Evolutionary conservation across 2,113 vertebrate species (phyloP).

Genomic region (human): GRCh38 chr5:123621001-123621500

Average conservation of each 20-base stretch:
- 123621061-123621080: neutral
- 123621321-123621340: neutral
- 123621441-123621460: neutral
- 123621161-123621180: neutral
- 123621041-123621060: neutral
- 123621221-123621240: neutral
- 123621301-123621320: neutral
- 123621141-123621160: neutral
- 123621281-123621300: neutral
- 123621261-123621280: neutral
- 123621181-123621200: neutral
- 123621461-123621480: neutral
- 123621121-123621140: neutral
- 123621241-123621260: neutral
- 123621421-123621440: neutral
- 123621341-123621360: neutral
- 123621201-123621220: neutral
- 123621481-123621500: neutral
- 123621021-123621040: neutral
- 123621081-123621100: neutral
- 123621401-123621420: no score
- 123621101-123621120: neutral
- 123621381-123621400: no score
- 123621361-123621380: neutral
- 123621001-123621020: neutral